Evolutionary conservation across 2,888 invertebrate species (phyloP).

Genomic region (Taphrorychus bicolor): DNA sequence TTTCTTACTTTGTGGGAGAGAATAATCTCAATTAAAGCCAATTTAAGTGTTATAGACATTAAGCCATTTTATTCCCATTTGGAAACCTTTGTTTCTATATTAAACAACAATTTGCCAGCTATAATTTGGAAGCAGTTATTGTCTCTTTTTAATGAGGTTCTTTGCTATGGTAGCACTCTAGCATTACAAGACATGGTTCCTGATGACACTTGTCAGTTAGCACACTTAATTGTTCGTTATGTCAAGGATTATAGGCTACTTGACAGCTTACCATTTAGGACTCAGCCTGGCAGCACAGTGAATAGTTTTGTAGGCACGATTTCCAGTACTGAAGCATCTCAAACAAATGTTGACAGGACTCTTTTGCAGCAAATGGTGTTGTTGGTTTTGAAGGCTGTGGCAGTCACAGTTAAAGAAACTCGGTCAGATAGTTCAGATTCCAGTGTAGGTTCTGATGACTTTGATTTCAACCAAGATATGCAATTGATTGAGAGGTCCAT

Average conservation of each 20-base stretch:
- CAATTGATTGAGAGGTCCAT: conserved; percentile 86
- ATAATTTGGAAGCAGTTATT: conserved; percentile 85
- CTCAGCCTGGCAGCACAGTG: conserved; percentile 57
- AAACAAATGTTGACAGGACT: conserved; percentile 71
- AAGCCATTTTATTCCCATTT: conserved; percentile 87
- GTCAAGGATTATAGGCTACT: conserved; percentile 84
- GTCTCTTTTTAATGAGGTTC: conserved; percentile 86
- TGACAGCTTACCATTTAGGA: conserved; percentile 61
- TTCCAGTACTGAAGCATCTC: conserved; percentile 51
- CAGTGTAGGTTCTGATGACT: conserved; percentile 83
- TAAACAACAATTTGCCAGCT: conserved; percentile 74
- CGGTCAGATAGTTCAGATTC: conserved; percentile 84
- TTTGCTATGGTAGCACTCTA: conserved; percentile 90
- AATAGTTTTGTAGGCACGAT: conserved; percentile 59
- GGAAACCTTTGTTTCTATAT: conserved; percentile 78
- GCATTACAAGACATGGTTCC: conserved; percentile 87
- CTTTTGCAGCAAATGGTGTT: conserved; percentile 86
- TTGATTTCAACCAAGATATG: conserved; percentile 89
- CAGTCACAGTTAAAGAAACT: conserved; percentile 89
- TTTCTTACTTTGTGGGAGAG: conserved; percentile 89
- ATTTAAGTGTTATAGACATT: conserved; percentile 87
- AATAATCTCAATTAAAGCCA: conserved; percentile 89
- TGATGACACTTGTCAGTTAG: conserved; percentile 86
- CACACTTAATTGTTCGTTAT: conserved; percentile 84
- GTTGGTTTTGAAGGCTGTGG: conserved; percentile 87